Base-by-base conservation (phyloP, 2,888 invertebrate species). In the Drosophila meridiana region DNA sequence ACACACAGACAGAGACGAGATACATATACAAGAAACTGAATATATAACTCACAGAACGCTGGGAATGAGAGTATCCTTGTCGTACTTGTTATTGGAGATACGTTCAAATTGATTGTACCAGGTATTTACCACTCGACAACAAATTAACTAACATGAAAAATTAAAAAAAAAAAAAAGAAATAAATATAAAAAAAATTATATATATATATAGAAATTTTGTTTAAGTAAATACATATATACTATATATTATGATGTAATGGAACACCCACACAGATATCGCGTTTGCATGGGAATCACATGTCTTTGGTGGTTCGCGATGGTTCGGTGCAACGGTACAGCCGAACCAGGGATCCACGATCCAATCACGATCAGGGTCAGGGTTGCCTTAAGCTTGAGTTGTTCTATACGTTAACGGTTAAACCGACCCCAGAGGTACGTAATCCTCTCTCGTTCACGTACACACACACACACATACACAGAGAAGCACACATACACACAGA, bases 271-370 rank as follows among this genome's bases (percentile, higher is more conserved):
- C 75, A 66, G 65, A 79, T 64, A 76, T 64, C 69, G 69, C 73
- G 73, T 73, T 76, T 65, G 80, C 80, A 77, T 75, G 77, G 80
- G 76, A 80, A 80, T 75, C 80, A 70, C 80, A 70, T 77, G 76
- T 70, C 75, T 79, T 76, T 79, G 58, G 59, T 75, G 76, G 56
- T 78, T 71, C 47, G 61, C 47, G 38, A 20, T 63, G 52, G 52
- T 52, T 52, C 52, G 52, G 52, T 52, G 20, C 53, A 28, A 34
- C 57, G 62, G 56, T 59, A 48, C 48, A 30, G 40, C 67, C 32
- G 60, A 42, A 48, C 52, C 66, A 32, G 40, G 50, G 57, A 52
- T 69, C 30, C 11, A n/a, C 69, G 58, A 67, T 75, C 45, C 56
- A 52, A 61, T 65, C 38, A 59, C 58, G 58, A 48, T 53, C 55